phyloP scores from a whole-genome alignment of 2,888 invertebrate genomes.

The Morpho helenor region DNA sequence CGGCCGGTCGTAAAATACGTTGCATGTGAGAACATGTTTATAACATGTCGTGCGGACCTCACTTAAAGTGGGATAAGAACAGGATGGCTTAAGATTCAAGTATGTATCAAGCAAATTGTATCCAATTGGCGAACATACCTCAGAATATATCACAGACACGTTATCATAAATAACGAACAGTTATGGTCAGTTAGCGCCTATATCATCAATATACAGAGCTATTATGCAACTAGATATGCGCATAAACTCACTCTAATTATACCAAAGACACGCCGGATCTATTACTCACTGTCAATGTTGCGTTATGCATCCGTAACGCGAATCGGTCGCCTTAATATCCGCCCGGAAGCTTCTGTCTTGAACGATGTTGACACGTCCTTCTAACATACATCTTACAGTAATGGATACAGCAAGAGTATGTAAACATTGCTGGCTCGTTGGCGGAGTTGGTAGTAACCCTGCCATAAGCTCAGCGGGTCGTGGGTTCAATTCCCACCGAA shows the following conservation, averaged over 20 bases:
- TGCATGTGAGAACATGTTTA: too few relatives aligned
- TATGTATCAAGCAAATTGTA: too few relatives aligned
- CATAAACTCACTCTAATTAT: conserved; percentile 26
- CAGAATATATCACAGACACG: neutral
- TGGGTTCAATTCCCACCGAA: too few relatives aligned
- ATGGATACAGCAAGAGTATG: neutral
- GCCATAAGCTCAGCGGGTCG: too few relatives aligned
- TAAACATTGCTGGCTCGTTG: too few relatives aligned
- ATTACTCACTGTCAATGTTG: conserved; percentile 28
- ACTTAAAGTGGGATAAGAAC: too few relatives aligned
- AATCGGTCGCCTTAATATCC: conserved; percentile 28
- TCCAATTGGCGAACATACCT: too few relatives aligned
- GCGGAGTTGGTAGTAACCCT: too few relatives aligned
- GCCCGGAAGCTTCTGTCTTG: conserved; percentile 23
- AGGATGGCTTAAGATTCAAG: too few relatives aligned
- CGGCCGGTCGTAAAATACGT: too few relatives aligned
- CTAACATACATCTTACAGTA: conserved; percentile 13
- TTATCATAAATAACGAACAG: conserved; percentile 3
- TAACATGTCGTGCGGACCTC: too few relatives aligned
- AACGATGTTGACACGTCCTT: conserved; percentile 24
- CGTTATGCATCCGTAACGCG: conserved; percentile 19
- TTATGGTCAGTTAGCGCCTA: conserved; percentile 10
- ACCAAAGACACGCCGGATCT: conserved; percentile 26
- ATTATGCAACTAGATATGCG: conserved; percentile 17
- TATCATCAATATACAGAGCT: conserved; percentile 12